Percentiles rank a stretch among this genome's conserved stretches.
Conservation (phyloP, 1,140 invertebrate genomes). For the Druon quercuslanigerum region DNA sequence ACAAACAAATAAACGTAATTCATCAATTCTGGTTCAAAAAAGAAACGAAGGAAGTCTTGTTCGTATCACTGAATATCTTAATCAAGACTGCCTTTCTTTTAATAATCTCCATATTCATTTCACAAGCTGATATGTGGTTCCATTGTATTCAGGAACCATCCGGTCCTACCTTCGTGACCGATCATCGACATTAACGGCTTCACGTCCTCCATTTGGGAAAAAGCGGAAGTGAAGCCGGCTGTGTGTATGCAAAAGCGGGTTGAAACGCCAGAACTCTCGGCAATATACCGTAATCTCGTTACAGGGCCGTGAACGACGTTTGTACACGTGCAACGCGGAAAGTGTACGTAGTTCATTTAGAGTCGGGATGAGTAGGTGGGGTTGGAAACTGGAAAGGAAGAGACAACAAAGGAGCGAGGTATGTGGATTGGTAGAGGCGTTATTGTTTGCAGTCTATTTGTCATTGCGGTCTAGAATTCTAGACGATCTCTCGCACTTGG, state of each 20-base stretch:
- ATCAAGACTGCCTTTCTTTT: not conserved
- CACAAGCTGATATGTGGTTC: slow-evolving; percentile 7
- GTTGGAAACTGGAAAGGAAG: slow-evolving; percentile 35
- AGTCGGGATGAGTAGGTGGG: slow-evolving; percentile 24
- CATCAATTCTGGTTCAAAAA: too few relatives aligned
- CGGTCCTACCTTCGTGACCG: slow-evolving; percentile 33
- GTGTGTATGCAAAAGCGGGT: slow-evolving; percentile 58
- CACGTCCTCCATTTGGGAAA: slow-evolving; percentile 68
- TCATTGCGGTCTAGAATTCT: slow-evolving; percentile 43
- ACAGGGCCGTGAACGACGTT: slow-evolving; percentile 46
- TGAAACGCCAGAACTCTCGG: slow-evolving; percentile 43
- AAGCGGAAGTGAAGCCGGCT: slow-evolving; percentile 66
- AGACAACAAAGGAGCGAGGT: slow-evolving; percentile 31
- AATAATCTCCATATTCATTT: slow-evolving; percentile 26
- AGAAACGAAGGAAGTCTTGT: not conserved
- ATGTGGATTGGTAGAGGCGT: slow-evolving; percentile 24
- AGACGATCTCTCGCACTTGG: slow-evolving; percentile 9
- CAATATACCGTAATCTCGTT: slow-evolving; percentile 61
- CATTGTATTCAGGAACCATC: slow-evolving; percentile 3
- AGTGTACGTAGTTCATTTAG: slow-evolving; percentile 15
- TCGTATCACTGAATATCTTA: slow-evolving; percentile 3
- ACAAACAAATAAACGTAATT: too few relatives aligned
- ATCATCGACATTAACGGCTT: slow-evolving; percentile 63
- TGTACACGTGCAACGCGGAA: slow-evolving; percentile 32
- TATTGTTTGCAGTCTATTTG: slow-evolving; percentile 52